Evolutionary conservation across 2,797 vertebrate genomes (phyloP).

Genomic region (Valencia hispanica): DNA sequence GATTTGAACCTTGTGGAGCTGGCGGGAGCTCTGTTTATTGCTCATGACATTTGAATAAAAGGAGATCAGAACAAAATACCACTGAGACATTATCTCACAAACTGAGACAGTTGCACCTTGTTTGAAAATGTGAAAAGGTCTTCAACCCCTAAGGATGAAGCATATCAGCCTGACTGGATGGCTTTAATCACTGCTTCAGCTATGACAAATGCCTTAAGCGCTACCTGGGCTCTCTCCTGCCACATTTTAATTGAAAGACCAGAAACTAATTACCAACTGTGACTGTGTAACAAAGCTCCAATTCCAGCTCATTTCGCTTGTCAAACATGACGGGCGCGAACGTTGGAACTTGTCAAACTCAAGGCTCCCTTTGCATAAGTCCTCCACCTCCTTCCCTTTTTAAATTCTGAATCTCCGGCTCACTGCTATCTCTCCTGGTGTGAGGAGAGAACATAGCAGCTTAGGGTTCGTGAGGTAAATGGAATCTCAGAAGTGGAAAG

Average conservation of each 20-base stretch:
- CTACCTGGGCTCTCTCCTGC: slow-evolving; percentile 45
- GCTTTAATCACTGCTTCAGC: slow-evolving; percentile 55
- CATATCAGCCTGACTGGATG: slow-evolving; percentile 29
- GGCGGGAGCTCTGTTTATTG: not conserved
- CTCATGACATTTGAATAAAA: slow-evolving; percentile 30
- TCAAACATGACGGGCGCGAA: slow-evolving; percentile 30
- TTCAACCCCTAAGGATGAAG: slow-evolving; percentile 8
- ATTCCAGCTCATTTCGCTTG: slow-evolving; percentile 53
- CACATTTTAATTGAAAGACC: slow-evolving; percentile 59
- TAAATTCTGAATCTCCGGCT: slow-evolving; percentile 36
- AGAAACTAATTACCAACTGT: slow-evolving; percentile 67
- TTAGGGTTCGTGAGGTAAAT: slow-evolving; percentile 68
- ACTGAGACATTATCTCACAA: not conserved
- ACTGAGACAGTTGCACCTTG: not conserved
- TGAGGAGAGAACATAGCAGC: slow-evolving; percentile 58
- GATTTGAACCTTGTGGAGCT: not conserved
- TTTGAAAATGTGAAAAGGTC: slow-evolving; percentile 42
- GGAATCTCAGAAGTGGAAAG: slow-evolving; percentile 71
- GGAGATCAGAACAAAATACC: slow-evolving; percentile 21
- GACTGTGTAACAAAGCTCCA: slow-evolving; percentile 58
- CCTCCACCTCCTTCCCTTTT: not conserved
- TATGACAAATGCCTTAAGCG: slow-evolving; percentile 42
- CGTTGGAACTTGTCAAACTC: slow-evolving; percentile 47
- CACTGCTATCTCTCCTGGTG: slow-evolving; percentile 40
- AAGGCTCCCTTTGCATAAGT: slow-evolving; percentile 27